Base-by-base conservation (phyloP, 2,888 invertebrate species). In the Drosophila kambysellisi region DNA sequence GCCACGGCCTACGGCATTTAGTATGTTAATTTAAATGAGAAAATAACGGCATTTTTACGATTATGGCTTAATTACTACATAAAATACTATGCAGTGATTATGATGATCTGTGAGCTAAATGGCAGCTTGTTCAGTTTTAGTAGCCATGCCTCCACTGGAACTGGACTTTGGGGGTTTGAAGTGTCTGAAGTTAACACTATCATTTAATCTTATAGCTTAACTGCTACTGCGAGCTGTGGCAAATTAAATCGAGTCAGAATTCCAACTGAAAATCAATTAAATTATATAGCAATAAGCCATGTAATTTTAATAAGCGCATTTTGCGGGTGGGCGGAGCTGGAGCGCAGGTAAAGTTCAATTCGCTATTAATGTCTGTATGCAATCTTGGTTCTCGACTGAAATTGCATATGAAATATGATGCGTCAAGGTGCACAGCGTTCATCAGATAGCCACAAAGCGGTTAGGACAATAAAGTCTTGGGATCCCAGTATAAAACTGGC, bases 21-120 rank as follows among this genome's bases (percentile, higher is more conserved):
- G 66, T 75, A 83, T 90, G 85, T 84, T 89, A 85, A 90, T 90
- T 89, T 80, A 83, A 89, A 88, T 88, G 83, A 82, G 81, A 85
- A 83, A 79, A 54, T 46, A 87, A 89, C 91, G 91, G 91, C 69
- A 76, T 70, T 90, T 46, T 88, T 80, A 90, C 81, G 91, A 90
- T 90, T 90, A 88, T 90, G 81, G 88, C 88, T 88, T 89, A 89
- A 88, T 88, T 89, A 81, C 83, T 77, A 75, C 74, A 86, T 83
- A 74, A 81, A 89, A 64, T 65, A 66, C 57, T 50, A 35, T 74
- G 67, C 70, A 74, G 72, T 70, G 73, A 66, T 62, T 52, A 69
- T 65, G 54, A 62, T 71, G 64, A 70, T 81, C 66, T 69, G 54
- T 41, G 58, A 46, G 48, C 62, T 54, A 66, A 67, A 67, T 64